Conservation (phyloP, 2,113 vertebrate species). For the Bettongia penicillata region DNA sequence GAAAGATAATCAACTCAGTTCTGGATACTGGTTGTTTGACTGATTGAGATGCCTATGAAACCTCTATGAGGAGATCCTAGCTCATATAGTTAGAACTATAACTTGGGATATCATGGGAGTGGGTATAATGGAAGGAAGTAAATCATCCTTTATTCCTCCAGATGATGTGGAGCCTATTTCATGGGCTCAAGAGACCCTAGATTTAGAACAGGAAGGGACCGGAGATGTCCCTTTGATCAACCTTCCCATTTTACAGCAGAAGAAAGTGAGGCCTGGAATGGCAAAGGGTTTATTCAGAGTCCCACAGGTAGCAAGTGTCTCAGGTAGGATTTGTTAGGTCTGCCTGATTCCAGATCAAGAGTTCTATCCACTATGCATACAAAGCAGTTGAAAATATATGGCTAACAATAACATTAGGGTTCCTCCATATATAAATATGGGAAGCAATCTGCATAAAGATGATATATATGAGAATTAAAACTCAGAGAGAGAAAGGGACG, state of each 20-base stretch:
- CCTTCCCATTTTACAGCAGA: slow-evolving; percentile 44
- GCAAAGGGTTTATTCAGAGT: slow-evolving; percentile 25
- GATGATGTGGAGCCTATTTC: not conserved
- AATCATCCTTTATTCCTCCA: not conserved
- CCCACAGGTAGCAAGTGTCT: not conserved
- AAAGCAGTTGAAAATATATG: not conserved
- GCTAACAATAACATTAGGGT: not conserved
- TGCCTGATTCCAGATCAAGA: not conserved
- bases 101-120: not conserved
- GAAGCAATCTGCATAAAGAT: not conserved
- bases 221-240: not conserved
- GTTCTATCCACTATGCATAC: not conserved
- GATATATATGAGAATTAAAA: not conserved
- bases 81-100: not conserved
- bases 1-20: too few relatives aligned
- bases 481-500: not conserved
- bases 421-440: not conserved
- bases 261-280: slow-evolving; percentile 33
- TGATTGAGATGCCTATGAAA: too few relatives aligned
- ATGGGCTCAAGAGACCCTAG: not conserved
- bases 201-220: not conserved
- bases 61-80: not conserved
- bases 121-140: too few relatives aligned
- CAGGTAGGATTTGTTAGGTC: not conserved
- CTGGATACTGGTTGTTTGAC: too few relatives aligned